phyloP scores from a whole-genome alignment of 2,797 vertebrate genomes.

The Silurus lanzhouensis region DNA sequence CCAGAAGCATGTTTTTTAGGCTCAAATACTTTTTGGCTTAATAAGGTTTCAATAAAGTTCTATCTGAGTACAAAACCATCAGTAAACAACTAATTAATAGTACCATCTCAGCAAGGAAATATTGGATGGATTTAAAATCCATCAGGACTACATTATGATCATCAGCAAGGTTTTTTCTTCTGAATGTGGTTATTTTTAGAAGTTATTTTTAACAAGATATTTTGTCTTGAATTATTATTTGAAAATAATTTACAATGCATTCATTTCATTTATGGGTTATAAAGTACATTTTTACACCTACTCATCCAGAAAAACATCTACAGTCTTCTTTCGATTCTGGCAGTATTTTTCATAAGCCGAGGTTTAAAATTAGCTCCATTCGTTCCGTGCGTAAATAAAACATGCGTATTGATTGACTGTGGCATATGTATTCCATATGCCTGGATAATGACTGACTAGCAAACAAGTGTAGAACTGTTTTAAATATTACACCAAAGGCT shows the following conservation, averaged over 20 bases:
- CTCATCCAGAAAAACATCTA: not conserved
- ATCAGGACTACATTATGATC: not conserved
- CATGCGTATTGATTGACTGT: not conserved
- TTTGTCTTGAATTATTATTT: not conserved
- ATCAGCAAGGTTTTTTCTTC: not conserved
- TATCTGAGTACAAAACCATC: not conserved
- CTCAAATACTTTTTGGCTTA: not conserved
- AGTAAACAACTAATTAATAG: not conserved
- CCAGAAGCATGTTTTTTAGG: not conserved
- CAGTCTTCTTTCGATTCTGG: not conserved
- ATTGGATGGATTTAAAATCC: not conserved
- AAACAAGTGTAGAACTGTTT: not conserved
- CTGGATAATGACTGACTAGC: not conserved
- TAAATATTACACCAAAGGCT: not conserved
- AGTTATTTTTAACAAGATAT: not conserved
- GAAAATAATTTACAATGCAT: not conserved
- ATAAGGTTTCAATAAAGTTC: not conserved
- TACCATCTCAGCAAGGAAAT: too few species aligned
- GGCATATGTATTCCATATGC: not conserved
- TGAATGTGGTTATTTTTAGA: not conserved
- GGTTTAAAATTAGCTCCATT: not conserved
- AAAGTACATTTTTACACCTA: not conserved
- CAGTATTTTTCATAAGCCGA: not conserved
- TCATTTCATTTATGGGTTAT: not conserved
- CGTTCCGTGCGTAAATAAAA: not conserved